Evolutionary conservation across 2,888 invertebrate species (phyloP), one percentile per base, ranked within the genome.

Genomic region (Latrodectus elegans): DNA sequence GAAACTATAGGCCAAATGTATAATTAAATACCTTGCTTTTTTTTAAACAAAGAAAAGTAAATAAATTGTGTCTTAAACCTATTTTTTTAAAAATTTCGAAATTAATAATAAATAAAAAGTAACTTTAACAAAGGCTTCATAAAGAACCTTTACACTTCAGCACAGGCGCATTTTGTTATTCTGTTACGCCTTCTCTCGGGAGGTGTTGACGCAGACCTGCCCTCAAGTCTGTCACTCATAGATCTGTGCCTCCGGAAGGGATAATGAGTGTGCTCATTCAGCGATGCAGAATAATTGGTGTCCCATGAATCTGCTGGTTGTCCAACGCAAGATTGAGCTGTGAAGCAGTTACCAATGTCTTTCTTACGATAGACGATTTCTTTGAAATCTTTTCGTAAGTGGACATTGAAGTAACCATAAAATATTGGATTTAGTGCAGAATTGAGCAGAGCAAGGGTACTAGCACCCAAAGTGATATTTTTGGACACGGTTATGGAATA

Each of bases 351-450:
- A 52, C 80, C 79, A 38, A 84, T 17, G 49, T 88, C 88, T 71
- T 77, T 85, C n/a, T 85, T 84, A 1, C 84, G 65, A 12, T 85
- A 88, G 9, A 88, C 84, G 22, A 88, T 88, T 77, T 88, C 88
- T 60, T 74, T 81, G 68, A 91, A 89, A 60, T 90, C 90, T 80
- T 91, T 91, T 78, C 89, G 89, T 14, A 91, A 67, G 15, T 90
- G 80, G 14, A 91, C 89, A 89, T 92, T 92, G 90, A 93, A 93
- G 89, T 92, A 92, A 52, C 92, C 92, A 90, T 93, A 93, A 38
- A 93, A 90, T n/a, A 93, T 89, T 0, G 93, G 93, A 89, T 93
- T 93, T 12, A 93, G 90, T 11, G 92, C 92, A 88, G 92, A 92
- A 89, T 91, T 91, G 76, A 90, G 80, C 68, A 91, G 88, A 38